phyloP scores from a whole-genome alignment of 1,140 invertebrate species.

The Pogonomyrmex californicus region DNA sequence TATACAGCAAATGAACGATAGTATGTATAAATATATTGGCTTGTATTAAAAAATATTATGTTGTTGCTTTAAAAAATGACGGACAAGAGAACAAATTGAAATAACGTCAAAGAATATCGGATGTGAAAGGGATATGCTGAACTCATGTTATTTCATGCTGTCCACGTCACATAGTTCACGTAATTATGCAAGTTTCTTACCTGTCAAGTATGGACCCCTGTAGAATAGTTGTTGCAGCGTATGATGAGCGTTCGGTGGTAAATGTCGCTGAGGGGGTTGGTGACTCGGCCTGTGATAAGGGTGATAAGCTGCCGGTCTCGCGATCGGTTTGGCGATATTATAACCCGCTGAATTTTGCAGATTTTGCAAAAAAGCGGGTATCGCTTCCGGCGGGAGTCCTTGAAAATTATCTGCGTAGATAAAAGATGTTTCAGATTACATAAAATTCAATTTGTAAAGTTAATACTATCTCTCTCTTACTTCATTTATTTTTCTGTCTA shows the following conservation, averaged over 20 bases:
- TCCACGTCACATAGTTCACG: neutral
- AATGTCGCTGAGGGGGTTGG: conserved; percentile 85
- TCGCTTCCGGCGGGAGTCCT: conserved; percentile 81
- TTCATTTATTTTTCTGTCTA: neutral
- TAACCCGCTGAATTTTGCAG: conserved; percentile 84
- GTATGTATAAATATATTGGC: no score
- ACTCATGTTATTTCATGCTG: neutral
- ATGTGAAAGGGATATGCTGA: neutral
- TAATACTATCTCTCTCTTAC: neutral
- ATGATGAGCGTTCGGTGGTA: conserved; percentile 86
- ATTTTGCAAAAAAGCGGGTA: conserved; percentile 85
- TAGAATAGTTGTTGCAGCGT: conserved; percentile 86
- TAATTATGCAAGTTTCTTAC: conserved; percentile 74
- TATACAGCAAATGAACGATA: no score
- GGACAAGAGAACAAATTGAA: no score
- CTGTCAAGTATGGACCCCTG: conserved; percentile 87
- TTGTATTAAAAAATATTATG: no score
- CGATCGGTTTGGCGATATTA: conserved; percentile 88
- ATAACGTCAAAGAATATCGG: neutral
- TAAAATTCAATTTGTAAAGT: neutral
- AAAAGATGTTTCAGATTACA: neutral
- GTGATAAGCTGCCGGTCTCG: conserved; percentile 86
- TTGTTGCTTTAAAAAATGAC: no score
- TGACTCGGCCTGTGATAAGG: conserved; percentile 85
- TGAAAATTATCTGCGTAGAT: conserved; percentile 84